phyloP scores from a whole-genome alignment of 2,888 invertebrate species.

The Silvanus unidentatus region DNA sequence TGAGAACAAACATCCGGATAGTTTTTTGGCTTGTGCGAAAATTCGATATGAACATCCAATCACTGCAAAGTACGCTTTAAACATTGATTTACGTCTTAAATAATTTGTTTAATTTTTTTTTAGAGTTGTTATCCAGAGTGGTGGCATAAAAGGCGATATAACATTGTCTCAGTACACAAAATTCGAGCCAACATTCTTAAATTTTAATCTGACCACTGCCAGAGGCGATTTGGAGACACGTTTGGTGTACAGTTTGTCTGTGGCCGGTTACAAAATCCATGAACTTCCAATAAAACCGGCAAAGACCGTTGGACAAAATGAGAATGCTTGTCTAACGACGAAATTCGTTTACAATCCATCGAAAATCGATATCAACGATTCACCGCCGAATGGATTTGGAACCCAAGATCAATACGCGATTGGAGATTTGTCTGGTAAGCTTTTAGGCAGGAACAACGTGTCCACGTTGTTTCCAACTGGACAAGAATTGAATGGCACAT shows the following conservation, averaged over 20 bases:
- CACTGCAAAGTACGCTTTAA: conserved; percentile 52
- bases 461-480: conserved; percentile 64
- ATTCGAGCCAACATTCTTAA: conserved; percentile 77
- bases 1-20: conserved; percentile 68
- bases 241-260: conserved; percentile 67
- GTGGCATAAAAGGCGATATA: conserved; percentile 75
- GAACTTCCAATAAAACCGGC: conserved; percentile 62
- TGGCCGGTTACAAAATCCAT: conserved; percentile 65
- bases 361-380: conserved; percentile 49
- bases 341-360: conserved; percentile 75
- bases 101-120: conserved; percentile 20
- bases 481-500: conserved; percentile 65
- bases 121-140: conserved; percentile 66
- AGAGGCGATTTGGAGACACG: conserved; percentile 63
- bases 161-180: conserved; percentile 73
- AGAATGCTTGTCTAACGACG: conserved; percentile 60
- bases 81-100: not conserved
- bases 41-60: conserved; percentile 62
- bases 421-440: conserved; percentile 85
- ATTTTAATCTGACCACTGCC: conserved; percentile 62
- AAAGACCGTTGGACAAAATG: conserved; percentile 45
- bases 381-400: conserved; percentile 68
- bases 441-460: conserved; percentile 66
- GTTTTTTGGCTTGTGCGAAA: conserved; percentile 77
- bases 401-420: conserved; percentile 87